phyloP scores from a whole-genome alignment of 2,888 invertebrate genomes.

The Polydrusus cervinus region DNA sequence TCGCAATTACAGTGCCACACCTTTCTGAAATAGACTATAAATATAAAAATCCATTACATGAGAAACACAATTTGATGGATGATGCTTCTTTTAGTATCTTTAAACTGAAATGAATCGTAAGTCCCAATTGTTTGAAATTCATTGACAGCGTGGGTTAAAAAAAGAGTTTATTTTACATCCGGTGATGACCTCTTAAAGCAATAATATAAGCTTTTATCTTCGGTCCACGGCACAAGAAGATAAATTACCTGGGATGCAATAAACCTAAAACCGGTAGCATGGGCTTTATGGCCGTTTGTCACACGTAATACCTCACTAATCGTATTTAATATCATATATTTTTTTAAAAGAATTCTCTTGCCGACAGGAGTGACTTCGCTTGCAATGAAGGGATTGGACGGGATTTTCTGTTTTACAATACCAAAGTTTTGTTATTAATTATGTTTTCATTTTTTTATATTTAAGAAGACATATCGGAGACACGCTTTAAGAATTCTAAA shows the following conservation, averaged over 20 bases:
- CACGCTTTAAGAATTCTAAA: neutral
- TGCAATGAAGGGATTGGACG: neutral
- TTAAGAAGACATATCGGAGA: neutral
- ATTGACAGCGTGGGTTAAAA: too few relatives aligned
- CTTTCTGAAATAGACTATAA: too few relatives aligned
- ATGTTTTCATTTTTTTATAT: neutral
- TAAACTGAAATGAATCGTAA: too few relatives aligned
- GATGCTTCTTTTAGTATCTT: too few relatives aligned
- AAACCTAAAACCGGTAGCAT: constrained; percentile 34
- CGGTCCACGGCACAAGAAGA: neutral
- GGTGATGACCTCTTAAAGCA: too few relatives aligned
- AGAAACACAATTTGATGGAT: too few relatives aligned
- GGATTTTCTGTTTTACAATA: neutral
- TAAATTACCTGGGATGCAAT: constrained; percentile 12
- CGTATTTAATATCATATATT: constrained; percentile 15
- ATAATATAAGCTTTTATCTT: constrained; percentile 5
- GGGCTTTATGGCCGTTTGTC: constrained; percentile 27
- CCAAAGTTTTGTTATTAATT: neutral
- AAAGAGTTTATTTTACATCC: too few relatives aligned
- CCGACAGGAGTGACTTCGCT: constrained; percentile 15
- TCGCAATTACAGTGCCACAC: too few relatives aligned
- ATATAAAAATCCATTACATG: too few relatives aligned
- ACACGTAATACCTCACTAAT: constrained; percentile 23
- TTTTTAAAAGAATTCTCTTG: constrained; percentile 9
- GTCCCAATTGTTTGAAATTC: too few relatives aligned